Base-by-base conservation (phyloP, 2,888 invertebrate species). In the Seira sanloemensis region DNA sequence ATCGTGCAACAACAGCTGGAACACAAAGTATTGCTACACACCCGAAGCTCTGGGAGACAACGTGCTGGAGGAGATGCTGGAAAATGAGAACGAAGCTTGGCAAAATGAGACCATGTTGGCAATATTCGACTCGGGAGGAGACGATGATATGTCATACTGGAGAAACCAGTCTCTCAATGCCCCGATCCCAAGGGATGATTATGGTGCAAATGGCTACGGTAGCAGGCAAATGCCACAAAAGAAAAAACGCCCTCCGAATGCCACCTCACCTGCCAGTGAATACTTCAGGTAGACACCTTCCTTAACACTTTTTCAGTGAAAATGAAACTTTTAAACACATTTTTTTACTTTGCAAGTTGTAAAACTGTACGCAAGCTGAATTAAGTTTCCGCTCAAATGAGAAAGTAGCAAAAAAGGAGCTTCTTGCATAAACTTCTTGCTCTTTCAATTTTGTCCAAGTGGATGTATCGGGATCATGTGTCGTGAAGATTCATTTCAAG, bases 1-100 rank as follows among this genome's bases (percentile, higher is more conserved):
- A 77, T 94, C 94, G 89, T 96, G 96, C 90, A 94, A 95, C 91
- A 95, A 96, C 91, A 92, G 94, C 0, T 96, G 96, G 96, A 96
- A 96, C 92, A 95, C 95, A 0, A 93, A 93, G 0, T 92, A 93
- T 87, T 96, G 96, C 91, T 94, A 86, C 86, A 88, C 86, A 72
- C 87, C 86, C 54, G 86, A 86, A 71, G 62, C 24, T 76, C 77
- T 86, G 80, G 86, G 89, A 7, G 92, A 92, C 50, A 91, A 88
- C 18, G 75, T 68, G 24, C 27, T 72, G 24, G 18, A 72, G n/a
- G 72, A 23, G 16, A 16, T 69, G 12, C 27, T 54, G 7, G 37
- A 62, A 62, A 1, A 67, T 37, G 19, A 67, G 9, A 9, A 50
- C 73, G 1, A 12, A 12, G 2, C 50, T 2, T 50, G 50, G 50